phyloP scores from a whole-genome alignment of 23 tunicate genomes.

The Styela clava region DNA sequence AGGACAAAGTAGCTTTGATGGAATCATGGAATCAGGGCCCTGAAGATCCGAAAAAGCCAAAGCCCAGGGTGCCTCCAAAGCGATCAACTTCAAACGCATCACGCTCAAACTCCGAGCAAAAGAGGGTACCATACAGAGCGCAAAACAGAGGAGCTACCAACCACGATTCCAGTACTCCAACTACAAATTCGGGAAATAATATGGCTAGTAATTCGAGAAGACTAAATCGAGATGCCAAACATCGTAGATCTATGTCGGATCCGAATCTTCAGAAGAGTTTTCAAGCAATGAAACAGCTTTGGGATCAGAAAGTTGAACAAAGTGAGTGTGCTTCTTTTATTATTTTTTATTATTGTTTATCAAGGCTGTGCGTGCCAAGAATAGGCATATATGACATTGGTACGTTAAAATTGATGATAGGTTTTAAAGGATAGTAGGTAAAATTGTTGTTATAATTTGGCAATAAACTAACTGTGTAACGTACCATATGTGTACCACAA shows the following conservation, averaged over 20 bases:
- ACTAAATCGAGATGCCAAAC: constrained; percentile 24
- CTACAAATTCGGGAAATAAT: not conserved
- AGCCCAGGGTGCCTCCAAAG: not conserved
- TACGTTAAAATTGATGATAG: too few species aligned
- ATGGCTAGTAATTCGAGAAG: not conserved
- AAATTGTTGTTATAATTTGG: too few species aligned
- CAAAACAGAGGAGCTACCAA: not conserved
- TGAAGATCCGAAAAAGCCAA: not conserved
- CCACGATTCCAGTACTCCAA: not conserved
- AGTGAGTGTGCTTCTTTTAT: constrained; percentile 20
- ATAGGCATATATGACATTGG: too few species aligned
- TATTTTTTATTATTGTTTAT: too few species aligned
- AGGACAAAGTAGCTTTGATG: constrained; percentile 31
- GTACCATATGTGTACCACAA: too few species aligned
- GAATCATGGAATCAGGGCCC: not conserved
- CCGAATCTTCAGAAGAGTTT: constrained; percentile 50
- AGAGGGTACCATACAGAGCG: not conserved
- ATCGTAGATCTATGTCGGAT: constrained; percentile 76
- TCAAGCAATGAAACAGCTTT: constrained; percentile 52
- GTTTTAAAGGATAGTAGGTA: too few species aligned
- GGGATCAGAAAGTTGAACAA: constrained; percentile 56
- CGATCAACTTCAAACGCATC: constrained; percentile 11
- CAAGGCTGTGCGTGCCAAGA: too few species aligned
- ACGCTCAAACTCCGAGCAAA: not conserved
- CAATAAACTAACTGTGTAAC: too few species aligned